Base-by-base conservation (phyloP, 2,888 invertebrate species). In the Tanytarsus gracilentus region DNA sequence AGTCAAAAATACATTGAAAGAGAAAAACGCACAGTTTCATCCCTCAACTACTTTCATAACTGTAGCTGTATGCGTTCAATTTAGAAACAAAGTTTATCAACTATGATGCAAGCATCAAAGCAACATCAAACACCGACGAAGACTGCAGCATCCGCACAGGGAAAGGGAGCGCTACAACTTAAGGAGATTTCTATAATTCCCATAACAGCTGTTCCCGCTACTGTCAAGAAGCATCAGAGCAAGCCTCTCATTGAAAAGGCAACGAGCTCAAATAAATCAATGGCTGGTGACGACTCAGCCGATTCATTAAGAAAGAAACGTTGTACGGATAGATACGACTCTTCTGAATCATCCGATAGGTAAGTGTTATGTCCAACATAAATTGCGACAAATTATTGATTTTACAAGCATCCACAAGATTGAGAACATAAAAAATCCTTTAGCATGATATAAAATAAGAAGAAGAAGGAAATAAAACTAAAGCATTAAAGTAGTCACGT, bases 311-410 rank as follows among this genome's bases (percentile, higher is more conserved):
- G 85, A 74, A 87, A 85, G 77, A 90, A 88, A 77, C 81, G 91
- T 77, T 88, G 90, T 77, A 80, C 87, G 74, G 89, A 91, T 82
- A 83, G 90, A 78, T 91, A 88, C 79, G 91, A 92, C 80, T 91
- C 90, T 76, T 90, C 90, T 70, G 91, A 91, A 78, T 90, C 90
- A 70, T 91, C 90, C 77, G 91, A 91, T 87, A 91, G 91, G 91
- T 90, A 75, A 80, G 79, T 72, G 64, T 55, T 63, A 67, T 61
- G 64, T 58, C 61, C 62, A 49, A 62, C 61, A 40, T n/a, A 27
- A 29, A 16, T 61, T 61, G 56, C 25, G 27, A 23, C 33, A 21
- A 11, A 23, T 23, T 23, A 39, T 52, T 33, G 56, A 56, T 39
- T 40, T 39, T 40, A 56, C 39, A 27, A 39, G 40, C 56, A 18